Evolutionary conservation across 2,113 vertebrate species (phyloP), one percentile per base, ranked within the genome.

Genomic region (Hipposideros armiger): DNA sequence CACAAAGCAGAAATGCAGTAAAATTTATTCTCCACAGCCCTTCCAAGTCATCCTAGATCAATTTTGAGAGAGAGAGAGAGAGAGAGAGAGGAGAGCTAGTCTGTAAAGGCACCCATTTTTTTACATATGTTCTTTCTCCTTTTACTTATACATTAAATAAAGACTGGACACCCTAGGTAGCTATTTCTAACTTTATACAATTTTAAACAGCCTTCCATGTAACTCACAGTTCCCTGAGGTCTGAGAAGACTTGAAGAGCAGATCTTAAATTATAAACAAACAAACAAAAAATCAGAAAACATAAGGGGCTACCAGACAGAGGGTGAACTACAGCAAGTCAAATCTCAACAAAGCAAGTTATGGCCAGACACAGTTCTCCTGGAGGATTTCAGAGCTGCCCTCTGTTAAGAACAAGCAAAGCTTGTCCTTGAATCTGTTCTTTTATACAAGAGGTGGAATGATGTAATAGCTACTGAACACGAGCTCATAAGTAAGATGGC

Each of bases 221-320:
- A 77, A 86, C 36, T 74, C 47, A 16, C 2, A 90, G 81, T 83
- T 83, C 56, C 64, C 92, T 73, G 22, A 91, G 42, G 72, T 76
- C 54, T 66, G 40, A 78, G 47, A 78, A 74, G 42, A 82, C 3
- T 45, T 78, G 17, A 78, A 74, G 30, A 60, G 36, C 10, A 76
- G 6, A 47, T 70, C 13, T 93, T 80, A 89, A 95, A 82, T 66
- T n/a, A 86, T 66, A 86, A 67, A 81, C 42, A 86, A 70, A 90
- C 26, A 70, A 89, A 92, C 40, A 70, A 30, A 56, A 26, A 70
- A 74, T 19, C 13, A 69, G 90, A 90, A 58, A 82, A 93, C 9
- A n/a, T 2, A 26, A 0, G 36, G 42, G 67, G 19, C 4, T 26
- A 42, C n/a, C 50, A 52, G 19, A 42, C 0, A 10, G 16, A 83